Evolutionary conservation across 2,113 vertebrate species (phyloP).

Genomic region (Lipophrys pholis): DNA sequence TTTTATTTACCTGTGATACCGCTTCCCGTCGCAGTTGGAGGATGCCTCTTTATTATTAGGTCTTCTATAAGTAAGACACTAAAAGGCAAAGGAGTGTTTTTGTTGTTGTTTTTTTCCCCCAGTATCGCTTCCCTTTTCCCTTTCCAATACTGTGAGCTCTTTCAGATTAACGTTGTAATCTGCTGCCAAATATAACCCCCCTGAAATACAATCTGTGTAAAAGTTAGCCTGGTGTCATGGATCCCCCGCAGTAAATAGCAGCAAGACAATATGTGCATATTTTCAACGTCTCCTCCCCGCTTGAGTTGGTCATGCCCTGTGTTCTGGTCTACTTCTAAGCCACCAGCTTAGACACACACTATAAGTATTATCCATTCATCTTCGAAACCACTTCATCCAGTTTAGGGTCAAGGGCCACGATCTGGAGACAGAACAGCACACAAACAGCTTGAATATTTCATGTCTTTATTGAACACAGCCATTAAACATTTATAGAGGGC

Average conservation of each 20-base stretch:
- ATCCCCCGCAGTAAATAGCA: slow-evolving; percentile 37
- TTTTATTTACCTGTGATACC: slow-evolving; percentile 41
- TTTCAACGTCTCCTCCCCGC: too few relatives aligned
- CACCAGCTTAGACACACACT: too few relatives aligned
- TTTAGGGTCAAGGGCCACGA: too few relatives aligned
- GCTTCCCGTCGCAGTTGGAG: slow-evolving; percentile 8
- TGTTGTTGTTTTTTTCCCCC: neutral
- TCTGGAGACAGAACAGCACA: too few relatives aligned
- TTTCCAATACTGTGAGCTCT: slow-evolving; percentile 27
- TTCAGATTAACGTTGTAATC: slow-evolving; percentile 23
- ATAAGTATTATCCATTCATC: too few relatives aligned
- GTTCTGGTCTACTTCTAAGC: too few relatives aligned
- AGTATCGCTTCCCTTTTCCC: neutral
- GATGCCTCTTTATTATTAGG: slow-evolving; percentile 38
- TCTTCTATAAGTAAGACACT: slow-evolving; percentile 21
- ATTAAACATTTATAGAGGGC: too few relatives aligned
- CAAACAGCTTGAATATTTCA: too few relatives aligned
- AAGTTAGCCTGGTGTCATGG: slow-evolving; percentile 13
- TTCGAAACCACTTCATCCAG: too few relatives aligned
- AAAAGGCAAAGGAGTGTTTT: neutral
- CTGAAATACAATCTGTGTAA: slow-evolving; percentile 13
- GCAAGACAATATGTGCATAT: too few relatives aligned
- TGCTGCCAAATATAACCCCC: slow-evolving; percentile 20
- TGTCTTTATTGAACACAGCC: too few relatives aligned
- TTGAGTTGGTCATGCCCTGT: too few relatives aligned